These are phyloP conservation scores for Drosophila kepulauana DNA, from an alignment of 1,140 invertebrate genomes.

Conservation along the genomic window DNA sequence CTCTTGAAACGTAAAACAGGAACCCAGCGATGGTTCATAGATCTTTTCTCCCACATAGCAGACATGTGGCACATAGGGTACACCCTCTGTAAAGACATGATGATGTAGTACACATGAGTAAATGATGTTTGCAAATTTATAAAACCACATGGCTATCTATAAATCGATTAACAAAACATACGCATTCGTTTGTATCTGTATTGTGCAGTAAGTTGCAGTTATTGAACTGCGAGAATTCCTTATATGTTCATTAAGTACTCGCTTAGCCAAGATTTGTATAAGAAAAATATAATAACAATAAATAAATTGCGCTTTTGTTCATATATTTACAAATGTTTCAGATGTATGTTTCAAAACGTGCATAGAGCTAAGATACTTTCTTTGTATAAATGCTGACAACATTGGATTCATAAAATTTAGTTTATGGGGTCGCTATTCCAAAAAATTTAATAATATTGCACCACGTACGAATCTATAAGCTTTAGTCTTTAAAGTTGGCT, in stretches of 20 bases:
- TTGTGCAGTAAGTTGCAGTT: not conserved
- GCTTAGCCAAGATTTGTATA: slow-evolving; percentile 1
- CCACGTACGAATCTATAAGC: not conserved
- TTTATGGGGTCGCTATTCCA: too few relatives aligned
- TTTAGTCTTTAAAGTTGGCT: slow-evolving; percentile 4
- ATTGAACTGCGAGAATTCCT: not conserved
- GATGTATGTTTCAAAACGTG: too few relatives aligned
- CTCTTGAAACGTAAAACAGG: slow-evolving; percentile 88
- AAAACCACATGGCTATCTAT: slow-evolving; percentile 16
- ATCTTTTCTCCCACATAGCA: slow-evolving; percentile 87
- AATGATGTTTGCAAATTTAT: not conserved
- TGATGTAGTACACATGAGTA: slow-evolving; percentile 5
- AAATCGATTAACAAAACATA: slow-evolving; percentile 13
- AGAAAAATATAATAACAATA: not conserved
- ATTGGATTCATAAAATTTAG: too few relatives aligned
- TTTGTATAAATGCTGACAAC: too few relatives aligned
- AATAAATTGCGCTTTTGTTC: too few relatives aligned
- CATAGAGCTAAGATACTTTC: too few relatives aligned
- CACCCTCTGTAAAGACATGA: slow-evolving; percentile 85
- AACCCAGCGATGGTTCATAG: slow-evolving; percentile 86
- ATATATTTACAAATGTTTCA: too few relatives aligned
- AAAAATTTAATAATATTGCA: not conserved
- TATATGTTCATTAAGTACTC: not conserved
- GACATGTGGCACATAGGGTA: slow-evolving; percentile 88
- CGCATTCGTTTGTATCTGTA: not conserved